Base-by-base conservation (phyloP, 2,888 invertebrate genomes). In the Dexiosoma caninum region DNA sequence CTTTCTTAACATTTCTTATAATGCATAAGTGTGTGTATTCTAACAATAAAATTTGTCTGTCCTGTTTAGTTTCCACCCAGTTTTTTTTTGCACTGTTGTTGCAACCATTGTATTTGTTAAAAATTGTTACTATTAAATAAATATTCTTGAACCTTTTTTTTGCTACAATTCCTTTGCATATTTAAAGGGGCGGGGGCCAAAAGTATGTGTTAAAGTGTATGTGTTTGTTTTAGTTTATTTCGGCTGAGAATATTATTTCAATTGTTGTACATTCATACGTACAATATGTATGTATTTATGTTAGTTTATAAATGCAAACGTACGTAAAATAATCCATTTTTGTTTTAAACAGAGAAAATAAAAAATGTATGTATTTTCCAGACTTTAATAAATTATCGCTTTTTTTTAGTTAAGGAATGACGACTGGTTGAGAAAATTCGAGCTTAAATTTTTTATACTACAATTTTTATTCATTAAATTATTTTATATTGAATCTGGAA, bases 311-410 rank as follows among this genome's bases (percentile, higher is more conserved):
- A 37, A 2, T 37, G 10, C 10, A 37, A 10, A 27, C 27, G 6
- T 5, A 27, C 27, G 23, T 23, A 12, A 7, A 44, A 32, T 67
- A 53, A 37, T 66, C 30, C 6, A 40, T 37, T 69, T 51, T 37
- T 19, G 19, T 35, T 40, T 40, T 23, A 14, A 40, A 59, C 30
- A 44, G 5, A 27, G 30, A 44, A 44, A 14, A 30, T 44, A 21
- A 35, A 57, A 57, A 46, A 57, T 62, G 12, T 62, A 44, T 55
- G 19, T 30, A 32, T 71, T 71, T 42, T 85, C 83, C 84, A 87
- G 84, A 85, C 87, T 87, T 86, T 86, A 86, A 37, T 44, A 86
- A 86, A 87, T 86, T 86, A 86, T 87, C 82, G 83, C 83, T 82
- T 83, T 59, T 75, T 49, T 27, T 59, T 75, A 67, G 67, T 60